Evolutionary conservation across 2,113 vertebrate genomes (phyloP).

Genomic region (Carassius auratus): DNA sequence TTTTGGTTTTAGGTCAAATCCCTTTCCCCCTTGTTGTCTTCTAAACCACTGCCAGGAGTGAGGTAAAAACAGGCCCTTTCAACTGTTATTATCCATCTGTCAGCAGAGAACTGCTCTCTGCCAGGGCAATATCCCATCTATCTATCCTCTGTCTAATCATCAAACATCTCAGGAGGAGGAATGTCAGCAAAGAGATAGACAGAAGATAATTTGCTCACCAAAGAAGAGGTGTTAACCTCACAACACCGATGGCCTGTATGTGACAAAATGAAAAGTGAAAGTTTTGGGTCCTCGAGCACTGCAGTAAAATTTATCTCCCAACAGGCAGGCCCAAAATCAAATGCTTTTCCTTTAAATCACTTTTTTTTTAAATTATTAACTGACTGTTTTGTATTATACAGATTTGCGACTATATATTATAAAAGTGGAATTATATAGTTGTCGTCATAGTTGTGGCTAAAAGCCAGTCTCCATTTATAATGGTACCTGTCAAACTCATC

Average conservation of each 20-base stretch:
- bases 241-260: not conserved
- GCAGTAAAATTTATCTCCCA: not conserved
- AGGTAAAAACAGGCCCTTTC: constrained; percentile 50
- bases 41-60: constrained; percentile 29
- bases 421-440: too few relatives aligned
- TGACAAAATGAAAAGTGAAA: not conserved
- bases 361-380: too few relatives aligned
- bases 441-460: not conserved
- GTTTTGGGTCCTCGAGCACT: not conserved
- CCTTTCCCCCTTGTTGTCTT: constrained; percentile 5
- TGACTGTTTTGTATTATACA: too few relatives aligned
- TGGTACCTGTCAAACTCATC: not conserved
- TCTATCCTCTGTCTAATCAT: constrained; percentile 35
- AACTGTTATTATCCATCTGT: constrained; percentile 48
- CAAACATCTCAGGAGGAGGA: constrained; percentile 30
- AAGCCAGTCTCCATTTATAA: not conserved
- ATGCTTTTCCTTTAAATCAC: not conserved
- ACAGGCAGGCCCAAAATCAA: not conserved
- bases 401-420: too few relatives aligned
- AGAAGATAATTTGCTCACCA: constrained; percentile 5
- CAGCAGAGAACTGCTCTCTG: constrained; percentile 26
- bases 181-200: constrained; percentile 5
- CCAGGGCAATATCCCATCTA: constrained; percentile 47
- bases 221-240: constrained; percentile 17
- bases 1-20: constrained; percentile 8